Percentiles rank a stretch among this genome's conserved stretches.
Evolutionary conservation across 2,888 invertebrate species (phyloP).

Genomic region (Apeira syringaria): DNA sequence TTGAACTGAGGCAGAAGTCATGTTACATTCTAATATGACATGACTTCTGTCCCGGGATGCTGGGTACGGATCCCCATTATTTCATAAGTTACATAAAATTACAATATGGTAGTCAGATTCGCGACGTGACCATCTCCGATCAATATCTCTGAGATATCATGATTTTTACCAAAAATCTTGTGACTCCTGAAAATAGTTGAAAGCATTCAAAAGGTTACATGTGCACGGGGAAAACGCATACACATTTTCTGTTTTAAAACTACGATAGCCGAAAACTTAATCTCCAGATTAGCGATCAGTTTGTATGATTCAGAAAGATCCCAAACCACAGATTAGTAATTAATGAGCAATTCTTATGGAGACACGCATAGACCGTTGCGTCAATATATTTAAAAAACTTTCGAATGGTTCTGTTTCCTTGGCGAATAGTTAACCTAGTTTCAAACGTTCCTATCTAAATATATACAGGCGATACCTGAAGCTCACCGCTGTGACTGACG

Average conservation of each 20-base stretch:
- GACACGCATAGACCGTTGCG: conserved; percentile 55
- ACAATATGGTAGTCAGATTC: no score
- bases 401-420: conserved; percentile 65
- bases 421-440: conserved; percentile 80
- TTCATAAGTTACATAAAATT: no score
- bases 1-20: no score
- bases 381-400: conserved; percentile 48
- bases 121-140: no score
- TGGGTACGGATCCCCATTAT: no score
- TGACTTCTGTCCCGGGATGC: no score
- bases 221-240: conserved; percentile 21
- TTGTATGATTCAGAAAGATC: no score
- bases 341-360: conserved; percentile 30
- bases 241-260: conserved; percentile 54
- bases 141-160: no score
- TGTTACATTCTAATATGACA: no score
- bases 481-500: conserved; percentile 36
- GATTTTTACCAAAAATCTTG: no score
- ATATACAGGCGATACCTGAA: conserved; percentile 66
- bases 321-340: conserved; percentile 20
- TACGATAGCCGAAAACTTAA: conserved; percentile 62
- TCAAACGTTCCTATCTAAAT: conserved; percentile 55
- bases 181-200: no score
- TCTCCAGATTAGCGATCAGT: conserved; percentile 20
- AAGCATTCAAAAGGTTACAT: no score